A percentile compares a stretch with the other conserved stretches of the same genome.
These are phyloP conservation scores for Neosalanx taihuensis DNA, from an alignment of 2,797 vertebrate species.

Conservation along the genomic window DNA sequence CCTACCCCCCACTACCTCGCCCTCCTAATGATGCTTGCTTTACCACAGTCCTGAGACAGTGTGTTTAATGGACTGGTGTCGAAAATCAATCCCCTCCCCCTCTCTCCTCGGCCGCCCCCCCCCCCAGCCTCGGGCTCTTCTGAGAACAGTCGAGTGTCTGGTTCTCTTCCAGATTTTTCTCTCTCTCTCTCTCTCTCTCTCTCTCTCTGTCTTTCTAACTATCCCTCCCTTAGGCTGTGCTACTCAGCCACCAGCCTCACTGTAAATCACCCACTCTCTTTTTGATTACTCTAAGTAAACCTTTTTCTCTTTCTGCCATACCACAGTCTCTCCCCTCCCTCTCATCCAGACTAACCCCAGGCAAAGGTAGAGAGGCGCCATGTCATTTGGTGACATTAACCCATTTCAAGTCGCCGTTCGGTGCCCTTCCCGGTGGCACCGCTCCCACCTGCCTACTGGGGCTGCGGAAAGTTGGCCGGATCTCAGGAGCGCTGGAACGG, in stretches of 20 bases:
- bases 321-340: not conserved
- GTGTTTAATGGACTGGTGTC: slow-evolving; percentile 63
- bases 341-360: not conserved
- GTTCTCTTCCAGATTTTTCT: slow-evolving; percentile 4
- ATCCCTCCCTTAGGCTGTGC: not conserved
- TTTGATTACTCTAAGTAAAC: not conserved
- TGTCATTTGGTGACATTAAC: slow-evolving; percentile 14
- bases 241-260: slow-evolving; percentile 14
- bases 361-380: not conserved
- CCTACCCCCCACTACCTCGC: slow-evolving; percentile 51
- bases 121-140: not conserved
- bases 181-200: slow-evolving; percentile 18
- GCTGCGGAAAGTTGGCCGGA: slow-evolving; percentile 32
- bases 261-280: slow-evolving; percentile 30
- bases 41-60: slow-evolving; percentile 45
- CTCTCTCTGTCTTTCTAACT: not conserved
- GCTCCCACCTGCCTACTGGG: not conserved
- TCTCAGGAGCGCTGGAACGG: slow-evolving; percentile 42
- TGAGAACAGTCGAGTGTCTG: slow-evolving; percentile 28
- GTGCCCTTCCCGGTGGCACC: not conserved
- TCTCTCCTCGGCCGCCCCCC: not conserved
- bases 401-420: slow-evolving; percentile 19
- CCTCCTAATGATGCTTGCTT: slow-evolving; percentile 54
- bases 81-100: slow-evolving; percentile 60
- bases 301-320: slow-evolving; percentile 26